Conservation (phyloP, 1,140 invertebrate genomes). For the Eupristina koningsbergeri region DNA sequence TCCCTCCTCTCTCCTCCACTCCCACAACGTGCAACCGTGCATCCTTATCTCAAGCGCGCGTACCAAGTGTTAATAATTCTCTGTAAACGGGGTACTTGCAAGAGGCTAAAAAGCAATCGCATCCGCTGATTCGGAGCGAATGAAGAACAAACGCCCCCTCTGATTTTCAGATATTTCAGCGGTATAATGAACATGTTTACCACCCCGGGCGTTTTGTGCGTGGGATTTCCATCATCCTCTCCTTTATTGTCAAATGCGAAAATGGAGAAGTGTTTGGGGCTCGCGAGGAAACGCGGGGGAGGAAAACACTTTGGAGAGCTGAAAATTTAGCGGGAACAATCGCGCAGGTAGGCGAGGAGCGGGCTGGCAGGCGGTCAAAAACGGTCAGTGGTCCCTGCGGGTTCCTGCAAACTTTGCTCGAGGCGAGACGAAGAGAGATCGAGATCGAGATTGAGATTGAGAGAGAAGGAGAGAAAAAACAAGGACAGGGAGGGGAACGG, state of each 20-base stretch:
- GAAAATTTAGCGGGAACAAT: constrained; percentile 34
- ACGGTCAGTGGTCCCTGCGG: constrained; percentile 64
- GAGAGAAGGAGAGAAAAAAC: constrained; percentile 1
- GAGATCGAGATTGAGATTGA: background rate
- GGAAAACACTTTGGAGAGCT: constrained; percentile 29
- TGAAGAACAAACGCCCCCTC: background rate
- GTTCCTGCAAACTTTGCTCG: constrained; percentile 57
- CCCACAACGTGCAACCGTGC: background rate
- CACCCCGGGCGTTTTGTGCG: background rate
- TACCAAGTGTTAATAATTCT: constrained; percentile 8
- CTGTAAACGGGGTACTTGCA: too few species aligned
- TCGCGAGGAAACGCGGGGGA: background rate
- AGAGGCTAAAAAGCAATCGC: too few species aligned
- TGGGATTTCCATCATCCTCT: background rate
- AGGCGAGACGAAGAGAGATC: constrained; percentile 43
- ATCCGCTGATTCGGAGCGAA: background rate
- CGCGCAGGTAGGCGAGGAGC: background rate
- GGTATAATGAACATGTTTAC: constrained; percentile 18
- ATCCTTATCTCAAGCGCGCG: too few species aligned
- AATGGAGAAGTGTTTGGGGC: background rate
- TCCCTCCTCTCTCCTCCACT: background rate
- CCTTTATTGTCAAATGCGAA: background rate
- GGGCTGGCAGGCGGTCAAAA: constrained; percentile 56
- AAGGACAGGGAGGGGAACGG: constrained; percentile 41
- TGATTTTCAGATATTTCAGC: background rate